Evolutionary conservation across 2,888 invertebrate genomes (phyloP), one percentile per base, ranked within the genome.

Genomic region (Hermodice carunculata): DNA sequence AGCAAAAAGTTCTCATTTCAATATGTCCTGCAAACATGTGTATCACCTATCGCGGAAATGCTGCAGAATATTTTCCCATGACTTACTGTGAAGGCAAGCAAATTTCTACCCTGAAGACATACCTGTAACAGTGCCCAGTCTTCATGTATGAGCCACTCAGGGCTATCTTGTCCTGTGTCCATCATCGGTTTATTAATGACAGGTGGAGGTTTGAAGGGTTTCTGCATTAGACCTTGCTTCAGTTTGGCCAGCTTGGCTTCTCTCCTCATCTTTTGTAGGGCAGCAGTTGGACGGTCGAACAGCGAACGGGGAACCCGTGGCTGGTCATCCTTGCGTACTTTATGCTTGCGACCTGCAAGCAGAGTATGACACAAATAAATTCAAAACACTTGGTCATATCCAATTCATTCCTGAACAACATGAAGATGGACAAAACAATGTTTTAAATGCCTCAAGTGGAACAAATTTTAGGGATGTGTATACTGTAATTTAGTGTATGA

Each of bases 81-180:
- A n/a, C n/a, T n/a, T n/a, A n/a, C n/a, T n/a, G n/a, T n/a, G n/a
- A n/a, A n/a, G n/a, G n/a, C n/a, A n/a, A n/a, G n/a, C n/a, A n/a
- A n/a, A n/a, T n/a, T n/a, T n/a, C n/a, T n/a, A n/a, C n/a, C n/a
- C 8, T 37, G 5, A 3, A 14, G 5, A 49, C 56, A 19, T 59
- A 84, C 84, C 81, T 84, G 84, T 40, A 96, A 88, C 63, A 97
- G 89, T 29, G 93, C 92, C 89, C 93, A 92, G 86, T 98, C 97
- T 87, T 98, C 97, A 82, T 93, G 91, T 65, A 95, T 91, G 71
- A 92, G 89, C 97, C 97, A 98, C 76, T 95, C 95, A 66, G 93
- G 92, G 76, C 90, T 89, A 66, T 91, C 89, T 4, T 70, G 67
- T 3, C 75, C 61, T n/a, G 73, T 28, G 29, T 81, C 80, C 56